Percentiles rank a stretch among this genome's conserved stretches.
phyloP scores from a whole-genome alignment of 2,888 invertebrate species.

The Dasysyrphus tricinctus region DNA sequence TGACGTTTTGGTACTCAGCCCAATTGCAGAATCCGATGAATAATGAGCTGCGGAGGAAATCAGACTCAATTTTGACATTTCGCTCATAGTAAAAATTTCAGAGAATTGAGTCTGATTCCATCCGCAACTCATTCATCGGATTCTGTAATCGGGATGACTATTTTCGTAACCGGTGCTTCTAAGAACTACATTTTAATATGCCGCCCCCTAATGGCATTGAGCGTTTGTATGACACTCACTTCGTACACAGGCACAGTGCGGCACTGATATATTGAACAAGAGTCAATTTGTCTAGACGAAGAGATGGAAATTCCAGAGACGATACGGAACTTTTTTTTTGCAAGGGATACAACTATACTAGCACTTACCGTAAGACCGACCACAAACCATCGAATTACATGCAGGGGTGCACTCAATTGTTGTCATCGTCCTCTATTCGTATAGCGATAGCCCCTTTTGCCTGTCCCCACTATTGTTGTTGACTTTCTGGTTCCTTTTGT shows the following conservation, averaged over 20 bases:
- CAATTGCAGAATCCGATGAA: too few species aligned
- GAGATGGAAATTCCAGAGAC: conserved; percentile 42
- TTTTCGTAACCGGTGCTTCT: too few species aligned
- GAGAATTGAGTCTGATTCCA: too few species aligned
- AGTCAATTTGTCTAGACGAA: conserved; percentile 71
- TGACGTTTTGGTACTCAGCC: too few species aligned
- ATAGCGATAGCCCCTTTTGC: background rate
- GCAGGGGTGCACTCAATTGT: conserved; percentile 67
- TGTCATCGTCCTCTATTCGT: conserved; percentile 28
- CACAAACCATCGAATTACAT: conserved; percentile 70
- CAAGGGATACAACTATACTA: conserved; percentile 35
- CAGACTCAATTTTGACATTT: too few species aligned
- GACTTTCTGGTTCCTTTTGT: conserved; percentile 52
- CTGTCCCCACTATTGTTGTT: conserved; percentile 14
- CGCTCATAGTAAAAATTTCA: too few species aligned
- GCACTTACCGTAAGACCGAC: conserved; percentile 55
- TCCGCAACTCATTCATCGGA: too few species aligned
- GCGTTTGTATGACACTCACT: background rate
- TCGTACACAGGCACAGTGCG: background rate
- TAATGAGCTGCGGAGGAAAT: too few species aligned
- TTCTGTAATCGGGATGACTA: too few species aligned
- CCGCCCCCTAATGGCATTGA: too few species aligned
- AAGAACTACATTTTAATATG: too few species aligned
- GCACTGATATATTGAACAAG: background rate
- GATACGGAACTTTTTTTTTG: conserved; percentile 2